Percentiles rank a stretch among this genome's conserved stretches.
phyloP scores from a whole-genome alignment of 2,113 vertebrate species.

The Elephas maximus region DNA sequence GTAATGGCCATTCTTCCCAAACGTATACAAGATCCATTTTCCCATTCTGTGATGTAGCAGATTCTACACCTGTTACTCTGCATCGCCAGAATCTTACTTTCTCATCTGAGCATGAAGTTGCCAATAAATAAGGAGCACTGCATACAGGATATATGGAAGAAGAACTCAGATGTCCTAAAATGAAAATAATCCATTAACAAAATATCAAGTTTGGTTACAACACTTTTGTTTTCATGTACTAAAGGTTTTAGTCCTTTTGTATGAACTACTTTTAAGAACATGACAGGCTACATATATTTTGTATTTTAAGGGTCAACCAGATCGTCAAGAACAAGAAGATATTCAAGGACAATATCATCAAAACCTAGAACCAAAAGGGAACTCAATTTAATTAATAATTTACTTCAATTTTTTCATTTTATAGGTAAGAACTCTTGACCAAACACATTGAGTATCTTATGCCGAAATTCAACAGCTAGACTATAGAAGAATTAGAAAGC shows the following conservation, averaged over 20 bases:
- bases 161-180: slow-evolving; percentile 95
- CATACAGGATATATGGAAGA: slow-evolving; percentile 97
- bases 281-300: slow-evolving; percentile 17
- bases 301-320: slow-evolving; percentile 37
- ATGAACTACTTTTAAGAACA: slow-evolving; percentile 54
- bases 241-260: slow-evolving; percentile 34
- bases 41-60: slow-evolving; percentile 68
- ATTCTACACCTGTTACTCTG: slow-evolving; percentile 79
- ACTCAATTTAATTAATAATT: not conserved
- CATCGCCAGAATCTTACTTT: slow-evolving; percentile 98
- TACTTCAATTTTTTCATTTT: slow-evolving; percentile 46
- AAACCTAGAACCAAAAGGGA: slow-evolving; percentile 40
- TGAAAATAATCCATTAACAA: slow-evolving; percentile 67
- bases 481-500: slow-evolving; percentile 31
- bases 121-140: slow-evolving; percentile 96
- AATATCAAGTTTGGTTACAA: slow-evolving; percentile 56
- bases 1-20: slow-evolving; percentile 98
- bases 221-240: slow-evolving; percentile 31
- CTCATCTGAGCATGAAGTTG: slow-evolving; percentile 97
- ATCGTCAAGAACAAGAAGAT: slow-evolving; percentile 12
- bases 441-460: not conserved
- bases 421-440: not conserved
- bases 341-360: not conserved
- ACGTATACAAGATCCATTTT: slow-evolving; percentile 86
- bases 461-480: slow-evolving; percentile 4